Percentiles rank a stretch among this genome's conserved stretches.
Evolutionary conservation across 2,888 invertebrate species (phyloP).

Genomic region (Hirtodrosophila duncani): DNA sequence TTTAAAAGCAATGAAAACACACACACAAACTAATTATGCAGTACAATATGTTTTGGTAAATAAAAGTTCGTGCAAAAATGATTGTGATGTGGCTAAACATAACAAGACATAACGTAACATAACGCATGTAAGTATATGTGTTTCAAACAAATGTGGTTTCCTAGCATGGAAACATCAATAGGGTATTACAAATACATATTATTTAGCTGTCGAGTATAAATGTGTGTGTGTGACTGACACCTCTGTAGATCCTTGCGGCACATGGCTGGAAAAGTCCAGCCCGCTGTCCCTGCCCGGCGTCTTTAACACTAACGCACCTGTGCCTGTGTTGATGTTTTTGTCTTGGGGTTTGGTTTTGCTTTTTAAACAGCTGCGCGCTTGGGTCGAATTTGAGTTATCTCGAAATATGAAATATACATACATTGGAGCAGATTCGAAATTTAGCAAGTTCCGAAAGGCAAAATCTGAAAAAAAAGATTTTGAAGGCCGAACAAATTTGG

Average conservation of each 20-base stretch:
- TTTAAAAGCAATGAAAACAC: conserved; percentile 46
- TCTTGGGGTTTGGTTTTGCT: conserved; percentile 11
- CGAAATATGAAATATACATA: conserved; percentile 53
- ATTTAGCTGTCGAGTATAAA: no score
- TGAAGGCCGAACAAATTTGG: conserved; percentile 45
- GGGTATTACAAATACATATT: no score
- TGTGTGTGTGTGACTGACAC: no score
- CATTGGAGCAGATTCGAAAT: no score
- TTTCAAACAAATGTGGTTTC: conserved; percentile 20
- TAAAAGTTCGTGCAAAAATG: conserved; percentile 21
- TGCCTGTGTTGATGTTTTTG: neutral
- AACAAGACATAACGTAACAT: conserved; percentile 20
- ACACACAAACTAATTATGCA: conserved; percentile 36
- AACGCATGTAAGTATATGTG: conserved; percentile 16
- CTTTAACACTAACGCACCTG: neutral
- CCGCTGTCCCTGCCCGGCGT: no score
- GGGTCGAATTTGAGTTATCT: conserved; percentile 31
- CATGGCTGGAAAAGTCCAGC: no score
- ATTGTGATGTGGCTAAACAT: conserved; percentile 3
- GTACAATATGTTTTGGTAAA: conserved; percentile 10
- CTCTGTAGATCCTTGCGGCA: no score
- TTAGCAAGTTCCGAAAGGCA: no score
- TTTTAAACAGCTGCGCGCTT: conserved; percentile 56
- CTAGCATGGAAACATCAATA: no score
- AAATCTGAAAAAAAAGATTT: no score